These are phyloP conservation scores for Actinostola sp. DNA, from an alignment of 92 coral and sea anemone species.

Conservation along the genomic window DNA sequence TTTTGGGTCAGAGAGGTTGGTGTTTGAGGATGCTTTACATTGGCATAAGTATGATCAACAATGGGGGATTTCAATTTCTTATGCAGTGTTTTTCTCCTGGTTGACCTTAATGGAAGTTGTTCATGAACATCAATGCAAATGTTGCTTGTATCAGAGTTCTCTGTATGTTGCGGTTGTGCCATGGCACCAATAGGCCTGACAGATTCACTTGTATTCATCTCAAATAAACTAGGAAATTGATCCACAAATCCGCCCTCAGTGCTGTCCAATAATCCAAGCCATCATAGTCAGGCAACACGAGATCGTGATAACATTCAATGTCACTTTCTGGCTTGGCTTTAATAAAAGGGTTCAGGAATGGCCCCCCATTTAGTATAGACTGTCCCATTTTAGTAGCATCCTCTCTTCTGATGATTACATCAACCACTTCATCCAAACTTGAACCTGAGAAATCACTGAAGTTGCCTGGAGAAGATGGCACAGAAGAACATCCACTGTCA, in stretches of 20 bases:
- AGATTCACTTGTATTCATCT: background rate
- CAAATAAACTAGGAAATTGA: background rate
- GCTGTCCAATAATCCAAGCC: constrained; percentile 3
- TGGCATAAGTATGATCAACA: constrained; percentile 15
- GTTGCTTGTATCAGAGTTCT: too few relatives aligned
- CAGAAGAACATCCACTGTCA: constrained; percentile 28
- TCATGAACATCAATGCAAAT: background rate
- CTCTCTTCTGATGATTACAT: background rate
- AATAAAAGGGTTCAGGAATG: constrained; percentile 28
- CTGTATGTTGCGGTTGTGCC: too few relatives aligned
- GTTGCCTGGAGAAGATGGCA: constrained; percentile 27
- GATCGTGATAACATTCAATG: background rate
- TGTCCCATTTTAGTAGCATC: constrained; percentile 21
- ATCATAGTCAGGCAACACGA: background rate
- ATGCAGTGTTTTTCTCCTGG: background rate
- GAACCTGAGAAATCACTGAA: constrained; percentile 17
- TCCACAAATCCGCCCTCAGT: too few relatives aligned
- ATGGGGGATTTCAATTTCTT: background rate
- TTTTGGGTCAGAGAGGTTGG: background rate
- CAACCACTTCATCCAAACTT: constrained; percentile 12
- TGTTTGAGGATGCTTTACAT: background rate
- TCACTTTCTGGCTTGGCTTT: constrained; percentile 16
- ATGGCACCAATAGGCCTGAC: too few relatives aligned
- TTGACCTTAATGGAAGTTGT: background rate
- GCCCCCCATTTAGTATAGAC: constrained; percentile 17